Conservation (phyloP, 2,888 invertebrate species). For the Pasiphila rectangulata region DNA sequence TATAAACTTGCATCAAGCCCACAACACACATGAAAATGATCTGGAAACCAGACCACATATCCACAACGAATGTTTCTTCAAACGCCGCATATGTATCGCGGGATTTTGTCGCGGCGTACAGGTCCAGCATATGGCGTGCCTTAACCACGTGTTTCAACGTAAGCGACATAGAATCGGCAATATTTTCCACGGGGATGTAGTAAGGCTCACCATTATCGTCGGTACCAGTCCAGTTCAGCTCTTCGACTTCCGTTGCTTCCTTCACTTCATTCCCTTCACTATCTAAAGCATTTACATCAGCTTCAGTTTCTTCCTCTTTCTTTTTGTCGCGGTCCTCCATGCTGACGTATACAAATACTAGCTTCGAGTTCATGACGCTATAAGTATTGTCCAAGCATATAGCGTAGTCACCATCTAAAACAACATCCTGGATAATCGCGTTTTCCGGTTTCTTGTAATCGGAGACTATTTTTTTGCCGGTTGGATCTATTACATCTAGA, state of each 20-base stretch:
- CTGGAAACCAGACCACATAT: slow-evolving; percentile 88
- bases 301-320: slow-evolving; percentile 33
- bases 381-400: slow-evolving; percentile 94
- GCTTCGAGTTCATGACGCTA: slow-evolving; percentile 89
- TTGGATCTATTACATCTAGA: slow-evolving; percentile 85
- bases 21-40: slow-evolving; percentile 86
- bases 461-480: slow-evolving; percentile 79
- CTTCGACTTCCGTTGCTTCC: slow-evolving; percentile 51
- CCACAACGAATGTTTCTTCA: slow-evolving; percentile 89
- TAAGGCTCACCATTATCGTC: slow-evolving; percentile 52
- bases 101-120: slow-evolving; percentile 86
- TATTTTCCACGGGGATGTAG: slow-evolving; percentile 71
- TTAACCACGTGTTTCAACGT: slow-evolving; percentile 83
- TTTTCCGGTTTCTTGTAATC: slow-evolving; percentile 87
- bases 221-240: slow-evolving; percentile 59
- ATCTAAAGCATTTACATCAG: slow-evolving; percentile 38
- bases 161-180: slow-evolving; percentile 83
- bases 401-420: slow-evolving; percentile 86
- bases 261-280: slow-evolving; percentile 49
- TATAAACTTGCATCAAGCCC: slow-evolving; percentile 87
- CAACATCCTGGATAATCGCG: slow-evolving; percentile 82
- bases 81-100: slow-evolving; percentile 91
- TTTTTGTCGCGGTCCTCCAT: slow-evolving; percentile 80
- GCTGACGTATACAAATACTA: slow-evolving; percentile 88
- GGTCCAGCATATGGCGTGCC: slow-evolving; percentile 84